A percentile compares a stretch with the other conserved stretches of the same genome.
These are phyloP conservation scores for Temnothorax rugatulus DNA, from an alignment of 2,888 invertebrate genomes.

Conservation along the genomic window DNA sequence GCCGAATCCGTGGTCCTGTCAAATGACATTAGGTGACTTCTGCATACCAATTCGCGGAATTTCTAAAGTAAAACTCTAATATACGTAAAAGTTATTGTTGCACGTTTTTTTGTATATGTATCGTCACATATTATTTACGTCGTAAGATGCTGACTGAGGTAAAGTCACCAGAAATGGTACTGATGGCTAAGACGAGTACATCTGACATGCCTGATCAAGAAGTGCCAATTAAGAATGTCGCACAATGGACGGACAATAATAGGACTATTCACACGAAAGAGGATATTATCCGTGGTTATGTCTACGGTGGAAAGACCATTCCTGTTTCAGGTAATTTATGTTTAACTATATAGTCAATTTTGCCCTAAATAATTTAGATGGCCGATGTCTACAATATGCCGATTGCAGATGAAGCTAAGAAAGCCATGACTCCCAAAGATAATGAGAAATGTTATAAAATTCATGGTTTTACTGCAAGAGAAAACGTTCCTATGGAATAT, in stretches of 20 bases:
- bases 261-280: constrained; percentile 42
- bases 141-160: constrained; percentile 51
- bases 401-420: constrained; percentile 55
- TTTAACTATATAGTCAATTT: constrained; percentile 1
- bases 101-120: not conserved
- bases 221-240: constrained; percentile 25
- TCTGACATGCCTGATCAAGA: not conserved
- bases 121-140: constrained; percentile 10
- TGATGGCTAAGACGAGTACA: not conserved
- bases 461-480: constrained; percentile 57
- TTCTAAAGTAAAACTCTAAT: constrained; percentile 71
- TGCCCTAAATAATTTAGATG: not conserved
- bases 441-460: constrained; percentile 57
- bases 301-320: constrained; percentile 72
- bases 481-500: constrained; percentile 56
- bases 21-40: constrained; percentile 69
- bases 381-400: not conserved
- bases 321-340: constrained; percentile 66
- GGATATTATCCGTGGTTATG: constrained; percentile 69
- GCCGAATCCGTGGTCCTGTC: constrained; percentile 59
- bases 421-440: constrained; percentile 46
- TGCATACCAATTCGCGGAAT: constrained; percentile 69
- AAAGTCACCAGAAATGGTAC: constrained; percentile 58
- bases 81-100: not conserved
- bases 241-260: constrained; percentile 50